Conservation (phyloP, 2,888 invertebrate genomes). For the Lingula anatina region DNA sequence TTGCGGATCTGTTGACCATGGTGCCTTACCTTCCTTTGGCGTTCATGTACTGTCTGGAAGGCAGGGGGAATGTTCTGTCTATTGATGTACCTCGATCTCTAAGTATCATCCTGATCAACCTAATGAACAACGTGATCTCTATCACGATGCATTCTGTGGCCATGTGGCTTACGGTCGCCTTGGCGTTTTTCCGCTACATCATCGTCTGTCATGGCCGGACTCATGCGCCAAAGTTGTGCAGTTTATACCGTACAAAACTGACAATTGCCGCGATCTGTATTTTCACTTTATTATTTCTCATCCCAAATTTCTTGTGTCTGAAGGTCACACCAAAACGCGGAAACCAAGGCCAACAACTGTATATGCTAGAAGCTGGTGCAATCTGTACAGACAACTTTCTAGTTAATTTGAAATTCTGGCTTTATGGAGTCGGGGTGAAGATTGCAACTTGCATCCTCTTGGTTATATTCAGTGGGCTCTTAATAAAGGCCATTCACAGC, state of each 20-base stretch:
- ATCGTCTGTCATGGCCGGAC: slow-evolving; percentile 52
- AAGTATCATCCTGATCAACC: too few relatives aligned
- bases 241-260: slow-evolving; percentile 37
- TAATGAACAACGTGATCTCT: slow-evolving; percentile 42
- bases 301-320: slow-evolving; percentile 46
- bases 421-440: slow-evolving; percentile 89
- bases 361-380: not conserved
- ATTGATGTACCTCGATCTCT: too few relatives aligned
- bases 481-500: slow-evolving; percentile 45
- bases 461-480: slow-evolving; percentile 60
- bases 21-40: slow-evolving; percentile 71
- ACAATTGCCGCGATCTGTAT: slow-evolving; percentile 35
- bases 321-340: not conserved
- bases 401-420: slow-evolving; percentile 71
- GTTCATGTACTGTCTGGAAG: too few relatives aligned
- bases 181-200: slow-evolving; percentile 86
- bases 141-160: slow-evolving; percentile 72
- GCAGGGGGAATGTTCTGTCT: too few relatives aligned
- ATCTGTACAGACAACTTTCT: slow-evolving; percentile 12
- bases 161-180: slow-evolving; percentile 85
- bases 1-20: slow-evolving; percentile 87
- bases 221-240: slow-evolving; percentile 41
- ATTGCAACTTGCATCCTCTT: slow-evolving; percentile 81
- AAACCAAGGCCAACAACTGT: not conserved
- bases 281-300: slow-evolving; percentile 37